Base-by-base conservation (phyloP, 2,888 invertebrate species). In the Watsonalla cultraria region DNA sequence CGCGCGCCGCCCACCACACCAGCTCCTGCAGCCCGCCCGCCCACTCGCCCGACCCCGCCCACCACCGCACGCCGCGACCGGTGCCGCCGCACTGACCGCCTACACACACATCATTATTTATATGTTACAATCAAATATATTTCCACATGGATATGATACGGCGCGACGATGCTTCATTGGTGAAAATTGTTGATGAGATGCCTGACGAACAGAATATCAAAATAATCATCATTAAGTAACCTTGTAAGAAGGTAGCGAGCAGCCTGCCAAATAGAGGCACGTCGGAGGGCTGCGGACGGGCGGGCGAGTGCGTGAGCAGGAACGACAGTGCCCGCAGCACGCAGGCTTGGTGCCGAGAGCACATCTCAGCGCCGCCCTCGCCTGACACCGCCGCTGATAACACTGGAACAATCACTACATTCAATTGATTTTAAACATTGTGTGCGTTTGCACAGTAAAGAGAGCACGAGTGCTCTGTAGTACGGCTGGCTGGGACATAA, bases 301-400 rank as follows among this genome's bases (percentile, higher is more conserved):
- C 86, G 84, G 65, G 62, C 51, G 58, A 51, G 51, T 52, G 60
- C 57, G 81, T 42, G 42, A 74, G 65, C 60, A 93, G 77, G 72
- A 92, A 93, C 60, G 83, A 77, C 0, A 91, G 91, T 2, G 92
- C 92, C 57, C 92, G 92, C 48, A 81, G 66, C 46, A 92, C 80
- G 6, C 91, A 72, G 15, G 80, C 75, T 47, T 88, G 83, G 63
- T 92, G 92, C 8, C 93, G 86, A 64, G 93, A 91, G 48, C 86
- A 86, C 47, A 92, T 72, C 75, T 93, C 92, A 24, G 76, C 76
- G 57, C 73, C 56, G 72, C 66, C 52, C 70, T 64, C 53, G 70
- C 77, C 42, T 53, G 72, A 66, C 61, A 82, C 84, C 52, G 83
- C 84, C 6, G 84, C 79, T 35, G 84, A 76, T 39, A 88, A 62